Evolutionary conservation across 2,888 invertebrate species (phyloP).

Genomic region (Scaptomyza cyrtandrae): DNA sequence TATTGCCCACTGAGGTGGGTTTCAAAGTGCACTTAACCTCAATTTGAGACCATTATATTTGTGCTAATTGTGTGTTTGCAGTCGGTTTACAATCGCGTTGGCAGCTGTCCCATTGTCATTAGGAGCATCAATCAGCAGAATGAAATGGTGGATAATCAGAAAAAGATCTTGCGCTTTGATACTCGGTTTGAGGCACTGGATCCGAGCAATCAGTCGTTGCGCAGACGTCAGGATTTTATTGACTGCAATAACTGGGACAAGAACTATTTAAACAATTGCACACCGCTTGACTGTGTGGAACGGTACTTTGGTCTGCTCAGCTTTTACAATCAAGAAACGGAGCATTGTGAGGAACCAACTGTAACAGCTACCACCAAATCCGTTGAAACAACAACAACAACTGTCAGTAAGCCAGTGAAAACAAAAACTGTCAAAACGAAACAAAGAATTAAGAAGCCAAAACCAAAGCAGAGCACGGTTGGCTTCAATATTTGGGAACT

Average conservation of each 20-base stretch:
- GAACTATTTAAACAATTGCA: slow-evolving; percentile 85
- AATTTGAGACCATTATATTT: neutral
- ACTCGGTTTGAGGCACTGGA: slow-evolving; percentile 77
- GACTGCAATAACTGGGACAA: slow-evolving; percentile 84
- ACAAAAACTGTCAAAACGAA: slow-evolving; percentile 52
- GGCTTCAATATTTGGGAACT: slow-evolving; percentile 52
- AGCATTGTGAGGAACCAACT: slow-evolving; percentile 78
- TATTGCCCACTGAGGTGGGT: slow-evolving; percentile 82
- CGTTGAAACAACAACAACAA: neutral
- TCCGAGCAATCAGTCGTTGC: slow-evolving; percentile 57
- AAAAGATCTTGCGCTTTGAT: slow-evolving; percentile 72
- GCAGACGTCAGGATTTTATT: slow-evolving; percentile 59
- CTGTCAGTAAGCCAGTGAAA: slow-evolving; percentile 52
- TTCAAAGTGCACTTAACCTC: neutral
- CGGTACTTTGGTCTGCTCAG: slow-evolving; percentile 86
- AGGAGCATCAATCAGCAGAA: slow-evolving; percentile 63
- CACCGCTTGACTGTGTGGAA: slow-evolving; percentile 86
- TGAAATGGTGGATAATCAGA: slow-evolving; percentile 43
- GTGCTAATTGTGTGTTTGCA: slow-evolving; percentile 33
- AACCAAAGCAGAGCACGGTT: slow-evolving; percentile 50
- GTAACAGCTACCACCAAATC: slow-evolving; percentile 44
- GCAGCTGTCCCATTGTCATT: slow-evolving; percentile 76
- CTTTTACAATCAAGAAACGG: slow-evolving; percentile 84
- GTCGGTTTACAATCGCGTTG: slow-evolving; percentile 82
- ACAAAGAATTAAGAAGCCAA: slow-evolving; percentile 60